A percentile compares a stretch with the other conserved stretches of the same genome.
These are phyloP conservation scores for Drosophila anomelani DNA, from an alignment of 2,888 invertebrate genomes.

Conservation along the genomic window DNA sequence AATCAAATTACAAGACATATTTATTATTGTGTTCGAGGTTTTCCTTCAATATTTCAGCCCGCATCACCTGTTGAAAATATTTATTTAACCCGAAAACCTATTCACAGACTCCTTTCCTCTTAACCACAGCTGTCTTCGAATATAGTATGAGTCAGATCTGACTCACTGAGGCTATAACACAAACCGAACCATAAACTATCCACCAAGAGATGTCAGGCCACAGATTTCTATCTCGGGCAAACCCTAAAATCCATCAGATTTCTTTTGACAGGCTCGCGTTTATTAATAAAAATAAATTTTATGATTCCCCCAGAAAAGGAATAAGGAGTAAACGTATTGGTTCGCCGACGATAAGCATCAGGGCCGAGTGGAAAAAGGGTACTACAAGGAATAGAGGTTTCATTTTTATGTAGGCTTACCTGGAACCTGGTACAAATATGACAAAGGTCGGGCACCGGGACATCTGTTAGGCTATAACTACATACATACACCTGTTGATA, in stretches of 20 bases:
- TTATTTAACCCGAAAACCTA: background rate
- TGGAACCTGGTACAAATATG: constrained; percentile 58
- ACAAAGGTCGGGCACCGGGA: constrained; percentile 45
- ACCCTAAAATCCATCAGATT: constrained; percentile 73
- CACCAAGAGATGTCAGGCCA: constrained; percentile 54
- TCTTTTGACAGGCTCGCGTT: constrained; percentile 70
- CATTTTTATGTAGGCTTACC: constrained; percentile 64
- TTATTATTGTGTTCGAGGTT: background rate
- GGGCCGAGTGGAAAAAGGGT: constrained; percentile 46
- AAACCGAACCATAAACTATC: constrained; percentile 58
- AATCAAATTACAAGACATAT: no score
- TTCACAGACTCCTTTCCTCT: constrained; percentile 2
- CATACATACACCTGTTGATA: constrained; percentile 67
- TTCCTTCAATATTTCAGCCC: constrained; percentile 1
- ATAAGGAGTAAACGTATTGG: constrained; percentile 41
- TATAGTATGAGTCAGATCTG: constrained; percentile 28
- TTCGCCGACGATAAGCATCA: constrained; percentile 58
- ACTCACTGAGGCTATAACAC: constrained; percentile 28
- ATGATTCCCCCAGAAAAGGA: constrained; percentile 54
- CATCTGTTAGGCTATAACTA: constrained; percentile 39
- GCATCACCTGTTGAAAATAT: constrained; percentile 32
- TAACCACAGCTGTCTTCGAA: constrained; percentile 17
- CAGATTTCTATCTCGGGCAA: constrained; percentile 65
- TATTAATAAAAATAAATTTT: constrained; percentile 65
- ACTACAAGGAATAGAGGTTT: constrained; percentile 59